Evolutionary conservation across 2,113 vertebrate genomes (phyloP).

Genomic region (Hylia prasina): DNA sequence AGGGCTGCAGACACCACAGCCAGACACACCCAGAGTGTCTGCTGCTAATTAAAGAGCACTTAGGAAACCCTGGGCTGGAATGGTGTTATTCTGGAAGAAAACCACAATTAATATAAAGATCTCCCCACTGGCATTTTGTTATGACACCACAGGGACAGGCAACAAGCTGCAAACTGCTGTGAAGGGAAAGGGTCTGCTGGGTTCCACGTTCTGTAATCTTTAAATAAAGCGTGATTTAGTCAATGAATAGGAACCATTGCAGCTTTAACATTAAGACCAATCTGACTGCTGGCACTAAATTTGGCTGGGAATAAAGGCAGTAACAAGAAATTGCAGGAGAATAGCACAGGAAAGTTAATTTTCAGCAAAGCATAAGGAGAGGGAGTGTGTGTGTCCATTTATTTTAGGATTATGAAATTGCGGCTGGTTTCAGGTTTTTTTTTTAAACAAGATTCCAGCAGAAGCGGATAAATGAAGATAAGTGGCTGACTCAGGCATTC

Average conservation of each 20-base stretch:
- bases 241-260: not conserved
- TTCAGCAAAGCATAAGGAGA: not conserved
- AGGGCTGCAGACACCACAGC: not conserved
- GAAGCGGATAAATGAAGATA: conserved; percentile 37
- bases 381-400: not conserved
- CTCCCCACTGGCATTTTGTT: not conserved
- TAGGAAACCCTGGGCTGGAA: not conserved
- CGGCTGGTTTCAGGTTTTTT: not conserved
- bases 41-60: not conserved
- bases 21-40: not conserved
- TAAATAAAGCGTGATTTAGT: not conserved
- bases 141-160: not conserved
- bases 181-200: not conserved
- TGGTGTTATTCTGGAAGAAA: not conserved
- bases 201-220: not conserved
- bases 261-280: not conserved
- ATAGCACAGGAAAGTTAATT: not conserved
- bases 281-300: not conserved
- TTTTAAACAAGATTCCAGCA: not conserved
- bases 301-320: not conserved
- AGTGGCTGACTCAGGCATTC: conserved; percentile 45
- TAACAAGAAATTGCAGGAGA: not conserved
- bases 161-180: not conserved
- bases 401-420: conserved; percentile 9
- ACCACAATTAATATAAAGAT: not conserved